A percentile compares a stretch with the other conserved stretches of the same genome.
phyloP scores from a whole-genome alignment of 2,888 invertebrate species.

The Deroplatys truncata region DNA sequence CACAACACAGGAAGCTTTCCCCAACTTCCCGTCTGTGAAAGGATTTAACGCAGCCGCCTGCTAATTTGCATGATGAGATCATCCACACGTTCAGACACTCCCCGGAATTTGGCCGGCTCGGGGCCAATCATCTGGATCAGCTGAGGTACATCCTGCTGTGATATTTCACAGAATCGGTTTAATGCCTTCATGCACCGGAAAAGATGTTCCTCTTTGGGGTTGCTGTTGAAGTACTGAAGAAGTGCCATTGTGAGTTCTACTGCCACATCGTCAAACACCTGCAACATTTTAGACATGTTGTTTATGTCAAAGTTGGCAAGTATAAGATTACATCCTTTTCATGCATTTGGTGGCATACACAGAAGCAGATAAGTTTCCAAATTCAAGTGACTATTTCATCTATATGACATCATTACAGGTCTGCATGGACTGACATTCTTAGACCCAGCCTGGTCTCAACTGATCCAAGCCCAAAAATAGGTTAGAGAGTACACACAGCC shows the following conservation, averaged over 20 bases:
- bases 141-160: slow-evolving; percentile 78
- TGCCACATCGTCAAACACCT: slow-evolving; percentile 93
- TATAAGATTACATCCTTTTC: too few species aligned
- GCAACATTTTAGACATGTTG: slow-evolving; percentile 25
- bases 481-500: too few species aligned
- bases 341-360: too few species aligned
- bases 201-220: slow-evolving; percentile 74
- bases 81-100: slow-evolving; percentile 75
- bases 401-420: too few species aligned
- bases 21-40: background rate
- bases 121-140: slow-evolving; percentile 89
- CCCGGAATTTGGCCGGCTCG: slow-evolving; percentile 75
- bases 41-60: slow-evolving; percentile 6
- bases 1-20: background rate
- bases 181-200: slow-evolving; percentile 76
- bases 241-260: slow-evolving; percentile 89
- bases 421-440: too few species aligned
- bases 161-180: slow-evolving; percentile 68
- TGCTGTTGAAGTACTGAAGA: slow-evolving; percentile 79
- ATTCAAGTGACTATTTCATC: too few species aligned
- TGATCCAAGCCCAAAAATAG: too few species aligned
- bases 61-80: slow-evolving; percentile 69
- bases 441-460: too few species aligned
- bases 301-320: background rate
- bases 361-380: too few species aligned